Evolutionary conservation across 2,888 invertebrate species (phyloP).

Genomic region (Spisula subtruncata): DNA sequence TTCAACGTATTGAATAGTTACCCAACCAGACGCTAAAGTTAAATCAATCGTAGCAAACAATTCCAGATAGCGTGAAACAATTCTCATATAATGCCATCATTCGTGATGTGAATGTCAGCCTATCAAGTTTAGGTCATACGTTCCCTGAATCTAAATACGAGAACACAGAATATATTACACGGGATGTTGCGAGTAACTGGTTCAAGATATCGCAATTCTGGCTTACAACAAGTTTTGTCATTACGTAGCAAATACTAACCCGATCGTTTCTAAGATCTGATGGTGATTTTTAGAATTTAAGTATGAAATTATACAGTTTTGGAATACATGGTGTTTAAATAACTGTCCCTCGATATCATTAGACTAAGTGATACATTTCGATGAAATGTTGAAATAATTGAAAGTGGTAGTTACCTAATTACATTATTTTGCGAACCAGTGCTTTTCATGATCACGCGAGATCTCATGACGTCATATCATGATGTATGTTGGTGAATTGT

Average conservation of each 20-base stretch:
- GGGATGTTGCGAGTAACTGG: background rate
- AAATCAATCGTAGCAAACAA: constrained; percentile 20
- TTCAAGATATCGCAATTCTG: background rate
- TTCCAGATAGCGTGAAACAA: background rate
- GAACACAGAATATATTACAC: background rate
- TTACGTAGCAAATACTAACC: background rate
- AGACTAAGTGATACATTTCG: too few relatives aligned
- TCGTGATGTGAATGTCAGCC: constrained; percentile 18
- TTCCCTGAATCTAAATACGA: background rate
- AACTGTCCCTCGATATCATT: background rate
- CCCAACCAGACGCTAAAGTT: background rate
- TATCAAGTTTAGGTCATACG: constrained; percentile 13
- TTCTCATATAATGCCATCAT: background rate
- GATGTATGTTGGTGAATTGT: background rate
- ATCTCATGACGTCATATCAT: too few relatives aligned
- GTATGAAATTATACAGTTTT: constrained; percentile 19
- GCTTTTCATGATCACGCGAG: too few relatives aligned
- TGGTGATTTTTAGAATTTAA: background rate
- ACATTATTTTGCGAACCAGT: too few relatives aligned
- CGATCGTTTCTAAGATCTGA: background rate
- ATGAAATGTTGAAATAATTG: too few relatives aligned
- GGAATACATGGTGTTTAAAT: background rate
- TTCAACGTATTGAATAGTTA: too few relatives aligned
- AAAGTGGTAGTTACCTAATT: too few relatives aligned
- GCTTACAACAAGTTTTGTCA: background rate